Conservation (phyloP, 2,113 vertebrate species). For the Grallaria varia region DNA sequence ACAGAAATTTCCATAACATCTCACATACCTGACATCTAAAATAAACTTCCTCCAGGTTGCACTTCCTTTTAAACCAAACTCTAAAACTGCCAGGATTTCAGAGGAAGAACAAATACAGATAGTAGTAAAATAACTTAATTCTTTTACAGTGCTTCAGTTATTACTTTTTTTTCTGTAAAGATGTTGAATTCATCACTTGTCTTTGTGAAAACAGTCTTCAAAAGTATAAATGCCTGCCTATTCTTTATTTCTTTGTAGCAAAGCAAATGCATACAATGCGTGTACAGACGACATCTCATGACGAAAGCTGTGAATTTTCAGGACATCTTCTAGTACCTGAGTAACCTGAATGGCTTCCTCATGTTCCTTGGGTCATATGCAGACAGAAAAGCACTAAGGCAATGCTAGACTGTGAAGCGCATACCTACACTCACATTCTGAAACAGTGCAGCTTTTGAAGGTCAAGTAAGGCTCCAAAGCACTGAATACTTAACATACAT, state of each 20-base stretch:
- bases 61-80: neutral
- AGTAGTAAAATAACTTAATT: neutral
- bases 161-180: neutral
- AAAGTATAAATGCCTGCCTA: neutral
- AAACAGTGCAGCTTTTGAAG: neutral
- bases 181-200: neutral
- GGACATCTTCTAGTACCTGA: neutral
- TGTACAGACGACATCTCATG: neutral
- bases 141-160: neutral
- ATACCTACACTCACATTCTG: neutral
- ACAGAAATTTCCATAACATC: neutral
- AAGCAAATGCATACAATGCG: neutral
- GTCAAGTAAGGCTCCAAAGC: neutral
- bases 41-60: neutral
- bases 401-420: neutral
- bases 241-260: neutral
- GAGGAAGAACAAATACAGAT: neutral
- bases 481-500: neutral
- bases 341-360: neutral
- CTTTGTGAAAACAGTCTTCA: neutral
- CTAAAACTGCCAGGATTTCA: neutral
- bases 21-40: neutral
- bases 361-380: rapidly evolving
- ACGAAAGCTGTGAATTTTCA: neutral
- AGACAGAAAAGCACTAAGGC: neutral